Evolutionary conservation across 2,797 vertebrate genomes (phyloP), one percentile per base, ranked within the genome.

Genomic region (Antennarius maculatus): DNA sequence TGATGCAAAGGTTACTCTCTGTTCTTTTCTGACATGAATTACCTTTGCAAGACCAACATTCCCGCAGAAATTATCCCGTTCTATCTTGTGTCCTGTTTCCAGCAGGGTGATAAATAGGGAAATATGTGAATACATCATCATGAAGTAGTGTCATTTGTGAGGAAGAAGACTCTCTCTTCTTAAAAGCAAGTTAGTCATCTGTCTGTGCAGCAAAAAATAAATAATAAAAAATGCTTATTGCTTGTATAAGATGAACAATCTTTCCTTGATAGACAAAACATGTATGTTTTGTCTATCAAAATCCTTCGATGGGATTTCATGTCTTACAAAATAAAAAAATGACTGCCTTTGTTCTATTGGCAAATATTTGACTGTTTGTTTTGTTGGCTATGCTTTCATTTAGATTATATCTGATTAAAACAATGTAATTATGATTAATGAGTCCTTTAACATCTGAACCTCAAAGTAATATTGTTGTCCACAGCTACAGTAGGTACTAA

Each of bases 221-320:
- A n/a, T n/a, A 23, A 23, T 23, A 34, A 34, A 34, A 15, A 43
- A 14, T 4, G 11, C 42, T 43, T 14, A 16, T 16, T 46, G 16
- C 43, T 46, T 46, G 16, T 46, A 46, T 46, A 1, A 16, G 43
- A 7, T 16, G 15, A 46, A 2, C 43, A 2, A 16, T 46, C 43
- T 16, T 75, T 61, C 78, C 81, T 84, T 82, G 71, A 87, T 86
- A 87, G 81, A 81, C 74, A 85, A 83, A 89, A 69, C 23, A 23
- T 23, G 1, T 23, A 72, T 66, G 76, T 78, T 83, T 77, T 66
- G 55, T 31, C 2, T 58, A 37, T 11, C 34, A 69, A 60, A 65
- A 29, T 31, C 10, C 37, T 39, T 39, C 37, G 1, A 39, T 39
- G 66, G 57, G 73, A 60, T 61, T 59, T 29, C 45, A 50, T 67